phyloP scores from a whole-genome alignment of 23 tunicate genomes.

The Ciona savignyi region DNA sequence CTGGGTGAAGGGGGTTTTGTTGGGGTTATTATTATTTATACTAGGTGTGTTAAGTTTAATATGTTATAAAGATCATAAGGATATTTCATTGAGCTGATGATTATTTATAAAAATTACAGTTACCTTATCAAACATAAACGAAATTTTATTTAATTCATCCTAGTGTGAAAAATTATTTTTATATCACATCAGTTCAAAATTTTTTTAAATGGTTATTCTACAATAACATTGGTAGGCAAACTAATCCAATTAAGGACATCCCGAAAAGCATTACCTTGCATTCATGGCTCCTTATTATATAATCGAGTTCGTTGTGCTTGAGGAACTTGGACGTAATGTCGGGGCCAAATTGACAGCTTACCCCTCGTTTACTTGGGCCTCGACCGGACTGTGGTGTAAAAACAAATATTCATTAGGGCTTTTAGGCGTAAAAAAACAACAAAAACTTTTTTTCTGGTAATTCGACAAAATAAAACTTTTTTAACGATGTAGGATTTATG shows the following conservation, averaged over 20 bases:
- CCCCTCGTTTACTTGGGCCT: slow-evolving; percentile 92
- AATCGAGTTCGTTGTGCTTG: slow-evolving; percentile 77
- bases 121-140: not conserved
- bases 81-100: too few species aligned
- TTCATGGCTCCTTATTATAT: slow-evolving; percentile 96
- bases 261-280: slow-evolving; percentile 65
- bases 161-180: not conserved
- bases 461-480: too few species aligned
- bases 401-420: too few species aligned
- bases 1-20: slow-evolving; percentile 39
- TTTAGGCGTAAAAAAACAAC: too few species aligned
- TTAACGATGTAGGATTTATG: not conserved
- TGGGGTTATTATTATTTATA: too few species aligned
- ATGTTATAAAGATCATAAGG: too few species aligned
- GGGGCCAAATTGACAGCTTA: slow-evolving; percentile 93
- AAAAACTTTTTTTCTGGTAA: too few species aligned
- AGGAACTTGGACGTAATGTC: slow-evolving; percentile 84
- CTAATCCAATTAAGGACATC: not conserved
- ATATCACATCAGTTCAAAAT: not conserved
- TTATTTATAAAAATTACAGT: not conserved
- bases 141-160: not conserved
- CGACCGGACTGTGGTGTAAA: slow-evolving; percentile 64
- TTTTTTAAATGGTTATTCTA: too few species aligned
- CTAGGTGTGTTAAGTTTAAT: too few species aligned
- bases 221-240: not conserved